phyloP scores from a whole-genome alignment of 2,888 invertebrate genomes.

The Anorthoa munda region DNA sequence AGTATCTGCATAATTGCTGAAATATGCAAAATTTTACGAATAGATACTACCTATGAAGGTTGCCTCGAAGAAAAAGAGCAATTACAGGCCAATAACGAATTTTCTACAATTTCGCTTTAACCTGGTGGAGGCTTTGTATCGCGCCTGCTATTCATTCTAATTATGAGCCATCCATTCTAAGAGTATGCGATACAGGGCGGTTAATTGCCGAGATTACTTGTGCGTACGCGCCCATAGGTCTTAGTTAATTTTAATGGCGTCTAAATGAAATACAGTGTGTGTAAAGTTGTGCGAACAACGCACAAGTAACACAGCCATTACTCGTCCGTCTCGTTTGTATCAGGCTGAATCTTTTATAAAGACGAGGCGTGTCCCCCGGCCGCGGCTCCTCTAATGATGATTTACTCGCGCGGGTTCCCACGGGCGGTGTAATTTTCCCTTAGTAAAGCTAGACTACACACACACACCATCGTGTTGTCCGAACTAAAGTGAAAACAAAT shows the following conservation, averaged over 20 bases:
- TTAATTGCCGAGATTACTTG: constrained; percentile 63
- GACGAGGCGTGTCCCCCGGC: constrained; percentile 83
- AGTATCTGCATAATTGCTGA: constrained; percentile 62
- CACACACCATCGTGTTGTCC: constrained; percentile 80
- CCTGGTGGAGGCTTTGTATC: constrained; percentile 17
- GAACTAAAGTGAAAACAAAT: constrained; percentile 89
- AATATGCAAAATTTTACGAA: constrained; percentile 57
- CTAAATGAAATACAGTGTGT: constrained; percentile 67
- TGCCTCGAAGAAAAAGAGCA: constrained; percentile 31
- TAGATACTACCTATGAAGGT: constrained; percentile 37
- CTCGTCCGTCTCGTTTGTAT: constrained; percentile 84
- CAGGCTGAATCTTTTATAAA: constrained; percentile 89
- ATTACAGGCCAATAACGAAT: constrained; percentile 27
- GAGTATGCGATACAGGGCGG: constrained; percentile 46
- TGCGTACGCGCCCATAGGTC: constrained; percentile 59
- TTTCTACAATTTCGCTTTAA: constrained; percentile 9
- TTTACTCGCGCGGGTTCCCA: constrained; percentile 85
- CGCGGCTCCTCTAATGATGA: constrained; percentile 85
- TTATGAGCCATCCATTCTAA: constrained; percentile 53
- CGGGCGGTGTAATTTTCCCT: constrained; percentile 88
- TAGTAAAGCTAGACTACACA: constrained; percentile 77
- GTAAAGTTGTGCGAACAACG: constrained; percentile 65
- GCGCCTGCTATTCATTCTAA: constrained; percentile 46
- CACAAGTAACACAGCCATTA: constrained; percentile 76
- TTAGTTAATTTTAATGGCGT: constrained; percentile 69